phyloP scores from a whole-genome alignment of 2,797 vertebrate species.

The Danio choprae region DNA sequence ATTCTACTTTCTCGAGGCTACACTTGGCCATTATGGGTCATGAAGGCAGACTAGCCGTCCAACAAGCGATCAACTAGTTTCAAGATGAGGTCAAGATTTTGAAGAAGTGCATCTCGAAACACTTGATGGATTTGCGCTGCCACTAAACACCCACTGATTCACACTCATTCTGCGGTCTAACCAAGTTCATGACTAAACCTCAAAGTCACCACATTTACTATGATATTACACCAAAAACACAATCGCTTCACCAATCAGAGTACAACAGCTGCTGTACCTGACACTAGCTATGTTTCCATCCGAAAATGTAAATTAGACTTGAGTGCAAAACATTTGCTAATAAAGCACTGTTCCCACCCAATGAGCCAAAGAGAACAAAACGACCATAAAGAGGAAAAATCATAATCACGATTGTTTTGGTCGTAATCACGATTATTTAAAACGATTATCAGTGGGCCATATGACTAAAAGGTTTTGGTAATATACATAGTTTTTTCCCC shows the following conservation, averaged over 20 bases:
- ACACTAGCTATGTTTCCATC: background rate
- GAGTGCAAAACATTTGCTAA: too few relatives aligned
- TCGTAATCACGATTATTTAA: too few relatives aligned
- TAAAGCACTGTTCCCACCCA: too few relatives aligned
- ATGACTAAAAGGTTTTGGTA: too few relatives aligned
- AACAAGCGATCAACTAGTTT: conserved; percentile 1
- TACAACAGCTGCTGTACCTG: background rate
- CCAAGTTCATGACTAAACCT: background rate
- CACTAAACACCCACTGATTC: background rate
- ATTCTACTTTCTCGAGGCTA: conserved; percentile 51
- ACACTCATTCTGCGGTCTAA: background rate
- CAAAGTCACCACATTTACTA: background rate
- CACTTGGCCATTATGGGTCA: conserved; percentile 39
- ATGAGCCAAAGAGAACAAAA: too few relatives aligned
- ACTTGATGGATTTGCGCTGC: background rate
- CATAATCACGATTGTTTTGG: too few relatives aligned
- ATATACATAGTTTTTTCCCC: too few relatives aligned
- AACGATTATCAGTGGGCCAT: too few relatives aligned
- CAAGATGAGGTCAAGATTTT: background rate
- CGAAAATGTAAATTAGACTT: too few relatives aligned
- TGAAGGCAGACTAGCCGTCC: background rate
- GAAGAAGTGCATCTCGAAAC: background rate
- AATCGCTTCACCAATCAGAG: background rate
- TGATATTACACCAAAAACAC: background rate
- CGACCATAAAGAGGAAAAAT: too few relatives aligned